These are phyloP conservation scores for Otis tarda DNA, from an alignment of 2,113 vertebrate genomes.

Conservation along the genomic window DNA sequence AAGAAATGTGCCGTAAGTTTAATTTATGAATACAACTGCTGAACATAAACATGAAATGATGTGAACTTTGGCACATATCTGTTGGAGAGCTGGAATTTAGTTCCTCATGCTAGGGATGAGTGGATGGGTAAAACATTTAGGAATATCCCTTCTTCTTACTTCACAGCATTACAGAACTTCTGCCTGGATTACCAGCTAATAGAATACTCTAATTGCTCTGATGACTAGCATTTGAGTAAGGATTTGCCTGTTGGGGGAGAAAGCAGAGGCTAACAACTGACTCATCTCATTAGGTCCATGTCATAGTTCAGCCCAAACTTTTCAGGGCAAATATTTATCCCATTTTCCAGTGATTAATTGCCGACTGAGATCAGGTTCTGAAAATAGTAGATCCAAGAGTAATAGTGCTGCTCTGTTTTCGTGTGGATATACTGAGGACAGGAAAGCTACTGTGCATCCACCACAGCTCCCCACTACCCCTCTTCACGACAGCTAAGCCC, in stretches of 20 bases:
- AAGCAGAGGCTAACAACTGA: neutral
- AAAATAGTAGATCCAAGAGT: neutral
- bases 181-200: neutral
- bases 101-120: neutral
- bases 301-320: neutral
- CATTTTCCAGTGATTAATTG: neutral
- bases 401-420: neutral
- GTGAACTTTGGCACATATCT: slow-evolving; percentile 6
- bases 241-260: neutral
- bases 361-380: neutral
- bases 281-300: neutral
- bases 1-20: neutral
- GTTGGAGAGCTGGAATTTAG: neutral
- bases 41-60: neutral
- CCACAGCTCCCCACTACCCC: neutral
- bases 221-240: slow-evolving; percentile 27
- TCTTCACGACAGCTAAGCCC: neutral
- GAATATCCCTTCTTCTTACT: slow-evolving; percentile 28
- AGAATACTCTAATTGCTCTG: neutral
- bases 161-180: neutral
- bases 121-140: neutral
- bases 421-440: neutral
- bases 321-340: slow-evolving; percentile 9
- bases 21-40: neutral
- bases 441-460: neutral